Base-by-base conservation (phyloP, 2,888 invertebrate species). In the Lamellibrachia satsuma region DNA sequence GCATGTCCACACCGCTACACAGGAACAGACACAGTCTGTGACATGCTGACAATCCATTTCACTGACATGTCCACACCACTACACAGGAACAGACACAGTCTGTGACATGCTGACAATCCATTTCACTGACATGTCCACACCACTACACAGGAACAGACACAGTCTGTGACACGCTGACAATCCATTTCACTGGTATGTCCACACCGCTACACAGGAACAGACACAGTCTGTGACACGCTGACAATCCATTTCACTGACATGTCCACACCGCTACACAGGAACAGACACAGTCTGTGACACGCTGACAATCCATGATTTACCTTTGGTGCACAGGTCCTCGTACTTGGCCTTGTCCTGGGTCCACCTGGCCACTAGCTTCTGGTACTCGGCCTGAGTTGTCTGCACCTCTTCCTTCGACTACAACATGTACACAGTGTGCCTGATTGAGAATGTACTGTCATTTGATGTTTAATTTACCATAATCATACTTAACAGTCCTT, bases 321-420 rank as follows among this genome's bases (percentile, higher is more conserved):
- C 96, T 95, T 95, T 96, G 39, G 94, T 93, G 93, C 94, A 95
- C 1, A 95, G 91, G 92, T 99, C 99, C 97, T 99, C 99, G 96
- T 98, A 99, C 96, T 98, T 98, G 93, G 98, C 97, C 96, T 98
- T 97, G 97, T 98, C 98, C 95, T 98, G 97, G 96, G 98, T 98
- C 97, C 99, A 98, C 92, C 98, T 97, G 96, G 98, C 98, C 94
- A 99, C 97, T 96, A 98, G 98, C 97, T 98, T 99, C 96, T 98
- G 98, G 97, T 99, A 99, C 96, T 99, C 99, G 94, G 97, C 97
- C 97, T 98, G 98, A 96, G 98, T 98, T 95, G 98, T 97, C 94
- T 97, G 97, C 90, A 99, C 98, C 95, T 98, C 98, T 95, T 99
- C 99, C 92, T 98, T 98, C 93, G 98, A 97, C 99, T 96, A 93